These are phyloP conservation scores for Chloroclystis v-ata DNA, from an alignment of 2,888 invertebrate species.

Conservation along the genomic window DNA sequence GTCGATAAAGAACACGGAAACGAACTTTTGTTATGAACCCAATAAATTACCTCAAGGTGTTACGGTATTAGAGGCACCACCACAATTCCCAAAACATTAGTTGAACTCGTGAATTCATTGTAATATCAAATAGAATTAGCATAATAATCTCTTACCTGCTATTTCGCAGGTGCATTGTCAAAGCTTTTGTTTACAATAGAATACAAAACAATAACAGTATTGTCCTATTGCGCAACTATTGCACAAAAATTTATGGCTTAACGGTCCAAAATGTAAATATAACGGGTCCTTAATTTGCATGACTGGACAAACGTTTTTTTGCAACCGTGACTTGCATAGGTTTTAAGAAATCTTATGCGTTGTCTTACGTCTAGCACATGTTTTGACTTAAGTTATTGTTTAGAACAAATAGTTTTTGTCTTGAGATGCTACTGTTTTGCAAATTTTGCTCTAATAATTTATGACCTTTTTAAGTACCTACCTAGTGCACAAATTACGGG, in stretches of 20 bases:
- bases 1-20: conserved; percentile 74
- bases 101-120: conserved; percentile 55
- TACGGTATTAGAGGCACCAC: conserved; percentile 55
- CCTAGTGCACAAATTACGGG: too few species aligned
- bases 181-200: conserved; percentile 48
- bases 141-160: conserved; percentile 74
- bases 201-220: conserved; percentile 30
- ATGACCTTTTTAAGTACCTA: conserved; percentile 2
- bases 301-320: conserved; percentile 47
- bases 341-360: conserved; percentile 37
- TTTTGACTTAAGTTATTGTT: conserved; percentile 51
- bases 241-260: conserved; percentile 46
- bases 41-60: conserved; percentile 75
- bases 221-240: conserved; percentile 64
- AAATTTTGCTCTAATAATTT: not conserved
- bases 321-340: conserved; percentile 32
- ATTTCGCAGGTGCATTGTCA: conserved; percentile 65
- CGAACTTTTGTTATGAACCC: conserved; percentile 68
- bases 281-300: conserved; percentile 66
- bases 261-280: conserved; percentile 65
- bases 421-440: conserved; percentile 27
- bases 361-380: conserved; percentile 48
- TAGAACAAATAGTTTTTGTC: conserved; percentile 42
- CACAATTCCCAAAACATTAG: conserved; percentile 72
- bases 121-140: conserved; percentile 53